Evolutionary conservation across 2,113 vertebrate genomes (phyloP).

Genomic region (Nycticryphes semicollaris): DNA sequence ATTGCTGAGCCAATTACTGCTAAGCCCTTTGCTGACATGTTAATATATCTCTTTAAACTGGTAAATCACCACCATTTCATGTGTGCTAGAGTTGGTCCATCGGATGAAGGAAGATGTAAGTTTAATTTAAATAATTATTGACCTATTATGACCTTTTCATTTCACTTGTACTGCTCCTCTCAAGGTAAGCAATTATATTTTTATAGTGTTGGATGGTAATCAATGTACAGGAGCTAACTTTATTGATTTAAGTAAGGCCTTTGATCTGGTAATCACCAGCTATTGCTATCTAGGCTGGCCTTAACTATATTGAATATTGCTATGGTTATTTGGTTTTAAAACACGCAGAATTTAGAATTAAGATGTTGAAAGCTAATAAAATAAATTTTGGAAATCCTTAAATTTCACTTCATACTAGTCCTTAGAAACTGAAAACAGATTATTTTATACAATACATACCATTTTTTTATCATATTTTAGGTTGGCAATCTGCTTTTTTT

Average conservation of each 20-base stretch:
- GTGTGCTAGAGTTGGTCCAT: slow-evolving; percentile 3
- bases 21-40: slow-evolving; percentile 67
- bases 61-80: slow-evolving; percentile 62
- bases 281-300: slow-evolving; percentile 26
- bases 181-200: slow-evolving; percentile 72
- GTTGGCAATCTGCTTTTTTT: background rate
- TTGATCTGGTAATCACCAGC: slow-evolving; percentile 66
- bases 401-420: background rate
- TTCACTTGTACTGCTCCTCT: slow-evolving; percentile 59
- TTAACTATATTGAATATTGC: background rate
- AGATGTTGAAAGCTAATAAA: background rate
- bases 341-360: background rate
- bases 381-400: background rate
- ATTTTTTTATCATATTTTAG: background rate
- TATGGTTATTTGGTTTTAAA: background rate
- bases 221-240: slow-evolving; percentile 56
- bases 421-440: background rate
- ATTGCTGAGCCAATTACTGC: slow-evolving; percentile 71
- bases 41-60: slow-evolving; percentile 69
- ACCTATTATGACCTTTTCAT: slow-evolving; percentile 64
- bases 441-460: background rate
- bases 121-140: slow-evolving; percentile 76
- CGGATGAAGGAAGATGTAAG: slow-evolving; percentile 45
- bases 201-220: slow-evolving; percentile 70
- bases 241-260: slow-evolving; percentile 69